Evolutionary conservation across 2,113 vertebrate genomes (phyloP).

Genomic region (Tamias sibiricus): DNA sequence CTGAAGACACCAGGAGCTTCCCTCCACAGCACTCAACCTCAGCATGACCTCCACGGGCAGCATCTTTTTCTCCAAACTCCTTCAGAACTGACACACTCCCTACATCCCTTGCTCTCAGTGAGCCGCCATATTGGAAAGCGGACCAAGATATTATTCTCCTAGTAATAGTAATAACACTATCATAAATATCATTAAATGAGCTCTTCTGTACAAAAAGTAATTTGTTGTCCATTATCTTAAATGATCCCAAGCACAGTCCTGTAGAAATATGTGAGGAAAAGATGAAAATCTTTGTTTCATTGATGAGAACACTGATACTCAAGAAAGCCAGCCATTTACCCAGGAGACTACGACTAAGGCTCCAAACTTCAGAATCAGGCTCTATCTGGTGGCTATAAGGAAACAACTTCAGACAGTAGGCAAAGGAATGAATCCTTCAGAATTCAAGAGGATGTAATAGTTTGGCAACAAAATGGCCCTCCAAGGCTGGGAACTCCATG

Average conservation of each 20-base stretch:
- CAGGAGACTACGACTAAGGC: background rate
- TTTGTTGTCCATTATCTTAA: background rate
- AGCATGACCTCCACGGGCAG: background rate
- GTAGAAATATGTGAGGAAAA: background rate
- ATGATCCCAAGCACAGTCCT: background rate
- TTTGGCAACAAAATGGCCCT: background rate
- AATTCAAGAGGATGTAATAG: background rate
- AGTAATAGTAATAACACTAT: background rate
- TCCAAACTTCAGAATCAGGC: background rate
- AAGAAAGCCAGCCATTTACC: background rate
- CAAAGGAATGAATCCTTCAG: background rate
- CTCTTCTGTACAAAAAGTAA: background rate
- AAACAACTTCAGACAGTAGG: background rate
- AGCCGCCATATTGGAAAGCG: background rate
- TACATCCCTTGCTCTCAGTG: fast-evolving
- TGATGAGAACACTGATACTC: background rate
- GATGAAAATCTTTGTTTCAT: background rate
- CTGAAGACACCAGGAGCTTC: background rate
- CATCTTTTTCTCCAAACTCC: background rate
- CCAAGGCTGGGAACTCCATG: background rate
- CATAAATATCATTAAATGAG: background rate
- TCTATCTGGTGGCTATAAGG: background rate
- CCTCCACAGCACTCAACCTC: background rate
- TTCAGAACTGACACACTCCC: background rate
- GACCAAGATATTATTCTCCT: background rate